Conservation (phyloP, 2,888 invertebrate genomes). For the Chironomus riparius region DNA sequence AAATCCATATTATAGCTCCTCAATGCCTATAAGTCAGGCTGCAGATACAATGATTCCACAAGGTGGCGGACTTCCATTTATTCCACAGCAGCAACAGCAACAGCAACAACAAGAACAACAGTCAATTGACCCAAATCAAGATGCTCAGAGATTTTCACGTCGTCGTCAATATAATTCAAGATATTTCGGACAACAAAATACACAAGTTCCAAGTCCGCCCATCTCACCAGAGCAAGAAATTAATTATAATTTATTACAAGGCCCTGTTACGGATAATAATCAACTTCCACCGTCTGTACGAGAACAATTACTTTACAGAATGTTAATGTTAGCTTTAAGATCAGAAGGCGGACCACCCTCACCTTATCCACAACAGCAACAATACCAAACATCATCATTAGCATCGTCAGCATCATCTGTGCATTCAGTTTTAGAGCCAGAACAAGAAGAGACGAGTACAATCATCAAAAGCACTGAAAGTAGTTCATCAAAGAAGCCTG, state of each 20-base stretch:
- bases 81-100: conserved; percentile 30
- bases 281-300: conserved; percentile 60
- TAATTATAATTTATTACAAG: conserved; percentile 30
- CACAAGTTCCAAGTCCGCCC: conserved; percentile 29
- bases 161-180: conserved; percentile 36
- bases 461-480: conserved; percentile 43
- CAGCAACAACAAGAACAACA: conserved; percentile 25
- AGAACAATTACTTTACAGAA: conserved; percentile 59
- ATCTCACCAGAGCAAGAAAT: conserved; percentile 31
- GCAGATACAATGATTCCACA: not conserved
- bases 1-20: conserved; percentile 27
- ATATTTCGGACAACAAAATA: conserved; percentile 36
- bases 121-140: conserved; percentile 39
- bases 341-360: conserved; percentile 50
- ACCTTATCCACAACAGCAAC: conserved; percentile 27
- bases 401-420: conserved; percentile 33
- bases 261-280: conserved; percentile 42
- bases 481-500: conserved; percentile 48
- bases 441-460: conserved; percentile 34
- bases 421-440: conserved; percentile 36
- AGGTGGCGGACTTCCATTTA: not conserved
- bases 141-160: conserved; percentile 45
- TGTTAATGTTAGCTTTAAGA: conserved; percentile 64
- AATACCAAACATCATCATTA: conserved; percentile 29
- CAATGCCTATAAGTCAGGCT: not conserved